Conservation (phyloP, 2,797 vertebrate genomes). For the Sardinella longiceps region DNA sequence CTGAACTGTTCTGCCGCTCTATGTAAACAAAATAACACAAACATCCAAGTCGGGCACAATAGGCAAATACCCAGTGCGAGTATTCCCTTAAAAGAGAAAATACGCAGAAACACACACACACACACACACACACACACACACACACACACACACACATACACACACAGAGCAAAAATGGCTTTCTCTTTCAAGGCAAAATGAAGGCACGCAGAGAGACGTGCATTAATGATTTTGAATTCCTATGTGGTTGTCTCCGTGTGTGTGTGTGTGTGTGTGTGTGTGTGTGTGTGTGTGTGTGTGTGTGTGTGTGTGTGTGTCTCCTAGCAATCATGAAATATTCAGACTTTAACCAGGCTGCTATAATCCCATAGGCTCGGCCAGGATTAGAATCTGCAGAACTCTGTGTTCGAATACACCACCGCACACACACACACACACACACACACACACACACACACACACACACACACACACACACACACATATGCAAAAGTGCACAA, state of each 20-base stretch:
- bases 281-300: too few species aligned
- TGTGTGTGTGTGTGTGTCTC: conserved; percentile 46
- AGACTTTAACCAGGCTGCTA: conserved; percentile 52
- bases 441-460: neutral
- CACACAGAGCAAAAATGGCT: neutral
- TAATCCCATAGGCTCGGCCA: conserved; percentile 58
- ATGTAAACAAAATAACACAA: neutral
- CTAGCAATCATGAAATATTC: conserved; percentile 63
- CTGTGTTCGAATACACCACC: neutral
- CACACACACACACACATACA: neutral
- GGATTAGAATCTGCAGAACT: conserved; percentile 57
- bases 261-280: too few species aligned
- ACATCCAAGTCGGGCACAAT: neutral
- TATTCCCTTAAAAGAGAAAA: neutral
- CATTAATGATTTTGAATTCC: conserved; percentile 43
- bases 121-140: too few species aligned
- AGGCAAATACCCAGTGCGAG: neutral
- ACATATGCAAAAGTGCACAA: neutral
- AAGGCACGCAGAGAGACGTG: conserved; percentile 21
- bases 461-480: neutral
- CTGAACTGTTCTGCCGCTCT: neutral
- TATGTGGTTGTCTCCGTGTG: conserved; percentile 43
- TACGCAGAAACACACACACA: neutral
- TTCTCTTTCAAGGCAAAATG: conserved; percentile 31
- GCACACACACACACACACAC: neutral